Percentiles rank a stretch among this genome's conserved stretches.
Conservation (phyloP, 2,888 invertebrate genomes). For the Candidula unifasciata region DNA sequence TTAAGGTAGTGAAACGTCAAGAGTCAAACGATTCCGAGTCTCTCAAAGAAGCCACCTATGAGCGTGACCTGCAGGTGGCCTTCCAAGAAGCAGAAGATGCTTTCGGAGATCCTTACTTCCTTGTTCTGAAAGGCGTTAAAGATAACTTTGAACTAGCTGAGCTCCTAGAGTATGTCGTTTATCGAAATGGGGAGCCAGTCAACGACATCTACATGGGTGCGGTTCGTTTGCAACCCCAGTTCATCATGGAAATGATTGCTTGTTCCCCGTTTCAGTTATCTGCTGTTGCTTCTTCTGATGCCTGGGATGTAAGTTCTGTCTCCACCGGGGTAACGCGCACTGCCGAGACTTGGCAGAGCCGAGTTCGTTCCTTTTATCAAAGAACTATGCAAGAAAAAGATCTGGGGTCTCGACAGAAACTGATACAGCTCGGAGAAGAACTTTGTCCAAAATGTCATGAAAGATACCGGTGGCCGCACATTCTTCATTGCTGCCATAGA, state of each 20-base stretch:
- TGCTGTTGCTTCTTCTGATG: background rate
- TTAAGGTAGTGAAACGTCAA: background rate
- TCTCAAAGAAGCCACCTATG: background rate
- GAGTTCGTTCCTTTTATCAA: background rate
- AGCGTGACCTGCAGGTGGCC: too few species aligned
- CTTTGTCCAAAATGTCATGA: constrained; percentile 9
- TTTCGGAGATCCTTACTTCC: too few species aligned
- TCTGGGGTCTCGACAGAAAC: background rate
- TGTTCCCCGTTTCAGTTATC: too few species aligned
- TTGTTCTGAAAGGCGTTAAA: background rate
- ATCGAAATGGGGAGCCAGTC: too few species aligned
- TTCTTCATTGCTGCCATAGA: constrained; percentile 38
- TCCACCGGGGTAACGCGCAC: background rate
- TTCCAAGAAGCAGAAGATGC: background rate
- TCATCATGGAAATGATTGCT: too few species aligned
- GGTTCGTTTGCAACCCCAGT: too few species aligned
- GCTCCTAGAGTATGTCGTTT: background rate
- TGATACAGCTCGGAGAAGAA: background rate
- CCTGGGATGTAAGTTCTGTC: background rate
- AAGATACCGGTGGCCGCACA: constrained; percentile 38
- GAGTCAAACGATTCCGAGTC: background rate
- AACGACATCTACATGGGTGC: too few species aligned
- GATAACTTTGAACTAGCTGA: background rate
- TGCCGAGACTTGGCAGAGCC: constrained; percentile 4
- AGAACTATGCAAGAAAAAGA: background rate